Evolutionary conservation across 2,113 vertebrate species (phyloP).

Genomic region (Gymnocephalus cernua): DNA sequence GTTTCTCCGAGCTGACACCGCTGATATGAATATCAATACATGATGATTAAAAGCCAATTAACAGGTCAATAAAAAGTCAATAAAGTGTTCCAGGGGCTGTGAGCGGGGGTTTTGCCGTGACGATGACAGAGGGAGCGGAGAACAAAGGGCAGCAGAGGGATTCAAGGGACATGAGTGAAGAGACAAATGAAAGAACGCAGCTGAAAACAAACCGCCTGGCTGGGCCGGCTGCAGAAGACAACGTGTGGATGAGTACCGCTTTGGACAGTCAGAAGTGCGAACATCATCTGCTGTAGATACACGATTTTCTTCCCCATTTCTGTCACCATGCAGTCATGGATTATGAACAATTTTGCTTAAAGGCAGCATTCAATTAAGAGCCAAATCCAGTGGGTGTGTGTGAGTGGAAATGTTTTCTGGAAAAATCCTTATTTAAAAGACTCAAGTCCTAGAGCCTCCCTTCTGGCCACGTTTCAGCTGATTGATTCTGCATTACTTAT

Average conservation of each 20-base stretch:
- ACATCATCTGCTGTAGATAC: constrained; percentile 38
- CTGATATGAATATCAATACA: constrained; percentile 85
- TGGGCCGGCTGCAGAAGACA: background rate
- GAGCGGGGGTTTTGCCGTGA: constrained; percentile 30
- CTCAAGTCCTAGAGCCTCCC: constrained; percentile 59
- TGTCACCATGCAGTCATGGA: constrained; percentile 67
- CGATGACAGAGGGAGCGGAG: constrained; percentile 34
- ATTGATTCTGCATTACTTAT: constrained; percentile 75
- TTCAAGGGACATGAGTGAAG: background rate
- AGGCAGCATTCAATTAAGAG: constrained; percentile 75
- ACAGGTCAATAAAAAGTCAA: constrained; percentile 79
- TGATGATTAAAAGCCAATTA: constrained; percentile 85
- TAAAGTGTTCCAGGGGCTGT: constrained; percentile 70
- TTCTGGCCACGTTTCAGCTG: constrained; percentile 57
- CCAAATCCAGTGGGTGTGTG: constrained; percentile 35
- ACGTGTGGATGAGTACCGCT: background rate
- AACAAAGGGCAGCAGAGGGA: constrained; percentile 14
- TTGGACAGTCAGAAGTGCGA: constrained; percentile 6
- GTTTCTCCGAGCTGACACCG: constrained; percentile 60
- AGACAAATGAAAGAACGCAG: constrained; percentile 12
- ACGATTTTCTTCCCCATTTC: constrained; percentile 49
- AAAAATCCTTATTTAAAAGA: constrained; percentile 65
- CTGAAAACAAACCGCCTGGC: constrained; percentile 39
- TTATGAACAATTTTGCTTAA: constrained; percentile 73
- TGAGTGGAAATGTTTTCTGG: constrained; percentile 46